Conservation (phyloP, 2,888 invertebrate species). For the Phania funesta region DNA sequence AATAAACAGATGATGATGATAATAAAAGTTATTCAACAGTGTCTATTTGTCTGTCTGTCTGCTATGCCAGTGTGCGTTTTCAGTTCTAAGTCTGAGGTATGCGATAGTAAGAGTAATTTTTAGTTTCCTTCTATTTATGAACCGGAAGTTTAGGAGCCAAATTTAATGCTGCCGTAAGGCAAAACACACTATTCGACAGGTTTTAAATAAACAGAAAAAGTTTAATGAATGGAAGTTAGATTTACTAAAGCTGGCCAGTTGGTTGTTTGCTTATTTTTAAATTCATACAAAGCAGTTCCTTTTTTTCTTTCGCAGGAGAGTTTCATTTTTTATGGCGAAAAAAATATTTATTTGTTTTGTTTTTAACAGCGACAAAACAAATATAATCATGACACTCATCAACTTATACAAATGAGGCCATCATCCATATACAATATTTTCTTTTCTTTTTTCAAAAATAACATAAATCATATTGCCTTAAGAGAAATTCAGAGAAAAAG, state of each 20-base stretch:
- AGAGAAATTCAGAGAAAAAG: not conserved
- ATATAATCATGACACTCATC: slow-evolving; percentile 70
- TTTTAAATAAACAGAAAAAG: slow-evolving; percentile 46
- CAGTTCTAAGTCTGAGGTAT: not conserved
- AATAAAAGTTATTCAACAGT: slow-evolving; percentile 45
- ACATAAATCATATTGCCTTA: slow-evolving; percentile 32
- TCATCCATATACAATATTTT: slow-evolving; percentile 27
- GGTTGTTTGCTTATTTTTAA: slow-evolving; percentile 5
- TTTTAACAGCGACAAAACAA: slow-evolving; percentile 69
- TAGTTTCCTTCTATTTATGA: slow-evolving; percentile 15
- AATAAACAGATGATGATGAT: slow-evolving; percentile 33
- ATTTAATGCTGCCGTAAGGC: slow-evolving; percentile 52
- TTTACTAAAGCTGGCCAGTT: slow-evolving; percentile 36
- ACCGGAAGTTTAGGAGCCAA: slow-evolving; percentile 53
- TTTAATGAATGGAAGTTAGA: slow-evolving; percentile 52
- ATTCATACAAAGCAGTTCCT: not conserved
- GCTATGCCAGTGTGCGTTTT: slow-evolving; percentile 5
- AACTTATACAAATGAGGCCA: slow-evolving; percentile 60
- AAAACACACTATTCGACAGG: slow-evolving; percentile 46
- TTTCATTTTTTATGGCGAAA: not conserved
- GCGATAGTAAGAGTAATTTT: not conserved
- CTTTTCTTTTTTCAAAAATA: slow-evolving; percentile 8
- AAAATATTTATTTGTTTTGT: slow-evolving; percentile 31
- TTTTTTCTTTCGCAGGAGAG: not conserved
- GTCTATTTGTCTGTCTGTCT: not conserved